These are phyloP conservation scores for Dromiciops gliroides DNA, from an alignment of 2,113 vertebrate genomes.

Conservation along the genomic window DNA sequence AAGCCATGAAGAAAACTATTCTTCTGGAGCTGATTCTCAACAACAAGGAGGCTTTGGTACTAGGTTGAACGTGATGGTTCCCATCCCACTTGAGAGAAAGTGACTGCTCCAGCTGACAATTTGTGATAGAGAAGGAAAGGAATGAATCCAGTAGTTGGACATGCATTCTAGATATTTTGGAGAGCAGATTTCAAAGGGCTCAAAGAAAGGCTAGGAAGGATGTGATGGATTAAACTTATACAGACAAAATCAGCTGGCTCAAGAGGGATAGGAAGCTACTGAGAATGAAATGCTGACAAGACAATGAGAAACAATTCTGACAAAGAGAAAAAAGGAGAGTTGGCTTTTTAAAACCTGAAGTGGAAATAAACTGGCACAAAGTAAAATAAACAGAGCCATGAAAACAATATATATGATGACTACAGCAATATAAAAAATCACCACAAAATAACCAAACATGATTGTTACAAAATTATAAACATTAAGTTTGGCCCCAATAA, in stretches of 20 bases:
- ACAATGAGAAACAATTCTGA: neutral
- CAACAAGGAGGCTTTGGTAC: neutral
- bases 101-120: neutral
- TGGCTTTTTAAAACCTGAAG: neutral
- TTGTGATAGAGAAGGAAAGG: neutral
- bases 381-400: neutral
- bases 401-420: neutral
- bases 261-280: neutral
- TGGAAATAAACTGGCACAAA: neutral
- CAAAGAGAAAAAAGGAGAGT: neutral
- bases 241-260: neutral
- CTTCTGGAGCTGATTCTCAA: neutral
- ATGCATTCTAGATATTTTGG: neutral
- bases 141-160: neutral
- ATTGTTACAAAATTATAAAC: neutral
- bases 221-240: neutral
- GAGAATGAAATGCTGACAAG: neutral
- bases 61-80: neutral
- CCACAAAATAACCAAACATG: neutral
- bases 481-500: neutral
- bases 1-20: neutral
- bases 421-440: neutral
- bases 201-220: neutral
- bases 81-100: neutral
- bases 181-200: neutral